A percentile compares a stretch with the other conserved stretches of the same genome.
Conservation (phyloP, 2,113 vertebrate genomes). For the Rhynchopsitta pachyrhyncha region DNA sequence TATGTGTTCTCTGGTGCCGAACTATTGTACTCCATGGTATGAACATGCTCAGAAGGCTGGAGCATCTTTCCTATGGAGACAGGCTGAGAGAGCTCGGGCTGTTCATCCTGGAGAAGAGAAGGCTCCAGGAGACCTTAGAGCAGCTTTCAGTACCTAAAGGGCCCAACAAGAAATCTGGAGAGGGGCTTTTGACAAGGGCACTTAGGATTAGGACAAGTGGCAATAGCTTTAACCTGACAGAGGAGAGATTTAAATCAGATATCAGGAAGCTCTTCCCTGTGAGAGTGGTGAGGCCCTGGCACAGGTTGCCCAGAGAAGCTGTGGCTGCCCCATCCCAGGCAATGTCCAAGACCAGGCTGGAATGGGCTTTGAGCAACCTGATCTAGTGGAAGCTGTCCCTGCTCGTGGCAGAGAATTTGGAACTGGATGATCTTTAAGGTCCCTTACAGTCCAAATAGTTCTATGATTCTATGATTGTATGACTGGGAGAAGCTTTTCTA, state of each 20-base stretch:
- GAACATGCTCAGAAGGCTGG: background rate
- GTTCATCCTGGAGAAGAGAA: background rate
- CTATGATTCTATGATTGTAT: background rate
- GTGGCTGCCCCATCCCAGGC: background rate
- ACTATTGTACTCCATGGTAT: fast-evolving
- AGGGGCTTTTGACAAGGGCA: background rate
- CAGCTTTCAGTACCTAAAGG: background rate
- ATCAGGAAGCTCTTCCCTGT: background rate
- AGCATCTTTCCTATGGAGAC: background rate
- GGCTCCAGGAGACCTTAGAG: background rate
- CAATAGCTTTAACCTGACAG: background rate
- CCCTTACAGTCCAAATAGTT: background rate
- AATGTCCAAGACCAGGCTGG: background rate
- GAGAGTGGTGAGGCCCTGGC: background rate
- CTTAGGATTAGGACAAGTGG: background rate
- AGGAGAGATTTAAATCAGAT: background rate
- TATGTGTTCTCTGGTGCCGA: fast-evolving
- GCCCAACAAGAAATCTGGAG: background rate
- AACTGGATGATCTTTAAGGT: background rate
- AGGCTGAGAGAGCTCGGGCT: background rate
- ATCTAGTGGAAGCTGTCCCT: background rate
- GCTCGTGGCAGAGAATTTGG: background rate
- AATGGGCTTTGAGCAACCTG: background rate
- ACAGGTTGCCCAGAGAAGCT: background rate
- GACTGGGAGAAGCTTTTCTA: background rate